A percentile compares a stretch with the other conserved stretches of the same genome.
These are phyloP conservation scores for Schlechtendalia chinensis DNA, from an alignment of 1,140 invertebrate species.

Conservation along the genomic window DNA sequence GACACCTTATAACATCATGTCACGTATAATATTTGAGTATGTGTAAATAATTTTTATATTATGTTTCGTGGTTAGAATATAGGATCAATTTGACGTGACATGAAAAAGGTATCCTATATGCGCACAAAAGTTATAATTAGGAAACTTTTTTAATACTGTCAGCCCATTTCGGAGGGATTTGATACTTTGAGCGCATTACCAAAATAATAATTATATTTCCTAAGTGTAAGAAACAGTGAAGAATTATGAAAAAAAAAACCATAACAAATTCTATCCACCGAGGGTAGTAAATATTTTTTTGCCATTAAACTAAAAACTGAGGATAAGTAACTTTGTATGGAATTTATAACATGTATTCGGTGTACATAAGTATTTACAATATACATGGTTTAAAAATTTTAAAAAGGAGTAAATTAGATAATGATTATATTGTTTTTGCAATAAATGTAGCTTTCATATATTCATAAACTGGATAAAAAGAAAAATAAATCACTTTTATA, in stretches of 20 bases:
- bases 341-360: constrained; percentile 12
- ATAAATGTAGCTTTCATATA: too few relatives aligned
- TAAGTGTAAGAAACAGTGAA: background rate
- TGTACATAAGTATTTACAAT: constrained; percentile 2
- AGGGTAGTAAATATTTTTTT: background rate
- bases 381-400: too few relatives aligned
- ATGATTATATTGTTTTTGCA: too few relatives aligned
- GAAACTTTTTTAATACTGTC: constrained; percentile 44
- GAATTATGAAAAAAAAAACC: background rate
- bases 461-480: too few relatives aligned
- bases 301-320: background rate
- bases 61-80: constrained; percentile 9
- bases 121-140: constrained; percentile 49
- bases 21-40: background rate
- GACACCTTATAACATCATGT: background rate
- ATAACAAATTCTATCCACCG: background rate
- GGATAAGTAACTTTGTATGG: background rate
- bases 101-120: background rate
- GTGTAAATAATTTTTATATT: constrained; percentile 33
- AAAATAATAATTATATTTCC: constrained; percentile 33
- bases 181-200: constrained; percentile 23
- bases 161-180: constrained; percentile 23
- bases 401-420: too few relatives aligned
- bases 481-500: too few relatives aligned
- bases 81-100: background rate